These are phyloP conservation scores for Brachyrhaphis roseni DNA, from an alignment of 2,797 vertebrate genomes.

Conservation along the genomic window DNA sequence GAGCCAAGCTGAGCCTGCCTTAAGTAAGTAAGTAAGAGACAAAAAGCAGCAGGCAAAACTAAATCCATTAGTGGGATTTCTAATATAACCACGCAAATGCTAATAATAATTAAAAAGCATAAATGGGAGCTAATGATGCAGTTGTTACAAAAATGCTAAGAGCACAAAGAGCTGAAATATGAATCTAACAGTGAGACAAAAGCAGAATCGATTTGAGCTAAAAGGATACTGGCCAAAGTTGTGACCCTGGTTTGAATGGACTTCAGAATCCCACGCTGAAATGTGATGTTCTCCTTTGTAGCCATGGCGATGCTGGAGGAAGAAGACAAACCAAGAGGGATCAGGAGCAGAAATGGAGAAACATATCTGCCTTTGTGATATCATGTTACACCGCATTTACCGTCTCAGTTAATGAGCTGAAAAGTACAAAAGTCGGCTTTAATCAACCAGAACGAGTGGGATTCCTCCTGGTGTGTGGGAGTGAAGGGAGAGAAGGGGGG, in stretches of 20 bases:
- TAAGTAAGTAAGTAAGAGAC: constrained; percentile 24
- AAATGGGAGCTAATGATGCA: constrained; percentile 13
- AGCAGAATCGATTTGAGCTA: constrained; percentile 4
- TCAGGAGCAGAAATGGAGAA: constrained; percentile 19
- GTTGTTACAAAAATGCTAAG: constrained; percentile 9
- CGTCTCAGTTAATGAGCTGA: constrained; percentile 17
- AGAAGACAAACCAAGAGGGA: constrained; percentile 45
- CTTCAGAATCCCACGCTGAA: constrained; percentile 93
- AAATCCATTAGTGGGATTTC: constrained; percentile 35
- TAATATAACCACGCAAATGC: constrained; percentile 4
- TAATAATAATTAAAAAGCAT: constrained; percentile 12
- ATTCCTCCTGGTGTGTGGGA: constrained; percentile 21
- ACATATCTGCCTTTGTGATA: constrained; percentile 5
- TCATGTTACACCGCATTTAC: constrained; percentile 25
- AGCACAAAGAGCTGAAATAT: neutral
- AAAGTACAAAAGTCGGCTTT: constrained; percentile 17
- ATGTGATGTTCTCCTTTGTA: constrained; percentile 98
- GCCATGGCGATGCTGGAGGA: constrained; percentile 93
- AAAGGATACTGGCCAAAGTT: constrained; percentile 98
- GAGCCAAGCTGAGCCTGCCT: constrained; percentile 22
- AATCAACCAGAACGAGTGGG: constrained; percentile 25
- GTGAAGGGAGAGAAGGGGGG: constrained; percentile 19
- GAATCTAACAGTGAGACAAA: neutral
- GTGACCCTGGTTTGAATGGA: constrained; percentile 97
- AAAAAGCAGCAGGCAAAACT: constrained; percentile 18